phyloP scores from a whole-genome alignment of 2,797 vertebrate species.

The Mormyrops attenuatus region DNA sequence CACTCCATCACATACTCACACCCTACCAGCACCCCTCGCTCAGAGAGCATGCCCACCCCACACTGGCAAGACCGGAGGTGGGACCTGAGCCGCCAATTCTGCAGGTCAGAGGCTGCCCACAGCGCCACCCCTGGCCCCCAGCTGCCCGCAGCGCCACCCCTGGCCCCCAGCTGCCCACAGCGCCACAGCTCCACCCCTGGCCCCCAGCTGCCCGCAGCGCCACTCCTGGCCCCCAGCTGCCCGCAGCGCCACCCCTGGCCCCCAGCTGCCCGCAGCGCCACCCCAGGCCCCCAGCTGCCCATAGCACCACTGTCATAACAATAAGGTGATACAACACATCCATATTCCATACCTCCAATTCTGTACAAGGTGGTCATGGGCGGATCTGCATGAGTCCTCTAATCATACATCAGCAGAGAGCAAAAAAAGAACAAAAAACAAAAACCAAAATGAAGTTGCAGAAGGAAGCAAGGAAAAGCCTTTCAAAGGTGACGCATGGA shows the following conservation, averaged over 20 bases:
- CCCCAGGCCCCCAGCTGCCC: neutral
- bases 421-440: neutral
- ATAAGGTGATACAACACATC: neutral
- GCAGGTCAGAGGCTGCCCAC: too few relatives aligned
- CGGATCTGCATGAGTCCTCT: neutral
- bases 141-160: neutral
- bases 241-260: neutral
- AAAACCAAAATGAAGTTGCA: neutral
- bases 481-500: neutral
- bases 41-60: neutral
- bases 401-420: neutral
- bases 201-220: neutral
- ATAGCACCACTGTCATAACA: neutral
- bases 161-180: too few relatives aligned
- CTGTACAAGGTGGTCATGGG: neutral
- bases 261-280: neutral
- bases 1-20: too few relatives aligned
- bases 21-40: neutral
- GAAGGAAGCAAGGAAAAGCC: neutral
- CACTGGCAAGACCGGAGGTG: neutral
- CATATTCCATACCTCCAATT: neutral
- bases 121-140: too few relatives aligned
- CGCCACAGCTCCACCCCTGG: too few relatives aligned
- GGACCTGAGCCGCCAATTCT: too few relatives aligned
- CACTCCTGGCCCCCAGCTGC: neutral